Base-by-base conservation (phyloP, 2,113 vertebrate genomes). In the Tichodroma muraria region DNA sequence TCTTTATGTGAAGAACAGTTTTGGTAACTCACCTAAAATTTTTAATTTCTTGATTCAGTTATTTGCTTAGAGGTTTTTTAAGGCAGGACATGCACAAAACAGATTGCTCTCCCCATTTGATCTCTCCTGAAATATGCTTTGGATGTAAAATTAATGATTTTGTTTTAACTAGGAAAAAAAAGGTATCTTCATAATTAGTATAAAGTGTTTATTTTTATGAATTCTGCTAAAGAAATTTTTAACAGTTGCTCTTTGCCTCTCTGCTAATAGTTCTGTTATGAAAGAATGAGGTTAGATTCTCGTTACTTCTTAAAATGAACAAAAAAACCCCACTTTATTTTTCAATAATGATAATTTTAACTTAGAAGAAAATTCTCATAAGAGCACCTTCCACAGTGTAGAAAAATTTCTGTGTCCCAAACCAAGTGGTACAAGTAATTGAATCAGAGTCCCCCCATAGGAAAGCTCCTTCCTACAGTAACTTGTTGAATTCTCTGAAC, bases 151-250 rank as follows among this genome's bases (percentile, higher is more conserved):
- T 30, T 5, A 53, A 40, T 70, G 0, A 57, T 64, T 85, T 69
- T 60, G 2, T 25, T 79, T 68, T 30, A 10, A 47, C 21, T 57
- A 45, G 14, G 11, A 10, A 44, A 42, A 61, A 13, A 37, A 66
- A 8, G 0, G 2, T 5, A 2, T 52, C 2, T 80, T 70, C 79
- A 59, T 50, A 2, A 35, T 60, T 65, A 64, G 37, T 52, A 5
- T 78, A 30, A 72, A 81, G 17, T 4, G 5, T 23, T 73, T 30
- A 15, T 57, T 91, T 86, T 73, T 40, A 70, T 31, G 8, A 80
- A 44, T 42, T 82, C 8, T 64, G 13, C 16, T 28, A 31, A 49
- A 69, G 9, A 68, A 85, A 49, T n/a, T 85, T 94, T 91, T 57
- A 7, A 27, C 79, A 45, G 4, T 9, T 13, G 4, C 53, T 59